phyloP scores from a whole-genome alignment of 2,797 vertebrate species.

The Acestrorhynchus altus region DNA sequence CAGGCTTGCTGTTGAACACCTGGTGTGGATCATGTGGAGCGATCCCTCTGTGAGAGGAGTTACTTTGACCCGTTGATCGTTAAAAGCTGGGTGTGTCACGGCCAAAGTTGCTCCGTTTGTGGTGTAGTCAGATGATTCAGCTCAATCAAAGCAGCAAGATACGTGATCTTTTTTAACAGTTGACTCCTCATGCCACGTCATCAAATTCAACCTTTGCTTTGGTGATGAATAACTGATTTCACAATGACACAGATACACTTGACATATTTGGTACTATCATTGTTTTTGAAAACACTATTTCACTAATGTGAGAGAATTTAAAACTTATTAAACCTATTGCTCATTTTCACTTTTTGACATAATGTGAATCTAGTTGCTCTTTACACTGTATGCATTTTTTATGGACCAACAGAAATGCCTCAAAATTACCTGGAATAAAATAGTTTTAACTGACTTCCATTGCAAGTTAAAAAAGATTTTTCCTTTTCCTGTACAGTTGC shows the following conservation, averaged over 20 bases:
- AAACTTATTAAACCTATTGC: no score
- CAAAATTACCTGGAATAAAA: no score
- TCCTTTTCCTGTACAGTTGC: no score
- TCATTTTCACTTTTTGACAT: no score
- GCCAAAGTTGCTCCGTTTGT: slow-evolving; percentile 38
- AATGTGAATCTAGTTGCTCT: no score
- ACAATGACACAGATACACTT: slow-evolving; percentile 43
- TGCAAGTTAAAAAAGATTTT: no score
- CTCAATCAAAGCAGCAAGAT: slow-evolving; percentile 51
- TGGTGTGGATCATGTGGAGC: slow-evolving; percentile 25
- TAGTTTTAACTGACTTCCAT: no score
- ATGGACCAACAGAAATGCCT: no score
- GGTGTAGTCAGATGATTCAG: slow-evolving; percentile 53
- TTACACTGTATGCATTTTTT: no score
- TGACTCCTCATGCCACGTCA: slow-evolving; percentile 31
- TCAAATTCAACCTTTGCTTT: slow-evolving; percentile 50
- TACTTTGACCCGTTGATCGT: slow-evolving; percentile 45
- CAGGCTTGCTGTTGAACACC: slow-evolving; percentile 25
- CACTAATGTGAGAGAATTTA: not conserved
- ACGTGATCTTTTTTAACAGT: slow-evolving; percentile 32
- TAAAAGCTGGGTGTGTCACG: slow-evolving; percentile 46
- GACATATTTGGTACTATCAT: not conserved
- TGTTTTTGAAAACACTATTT: slow-evolving; percentile 4
- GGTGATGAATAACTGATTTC: slow-evolving; percentile 51
- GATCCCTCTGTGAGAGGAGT: slow-evolving; percentile 15